These are phyloP conservation scores for Caenorhabditis sinica DNA, from an alignment of 2,888 invertebrate species.

Conservation along the genomic window DNA sequence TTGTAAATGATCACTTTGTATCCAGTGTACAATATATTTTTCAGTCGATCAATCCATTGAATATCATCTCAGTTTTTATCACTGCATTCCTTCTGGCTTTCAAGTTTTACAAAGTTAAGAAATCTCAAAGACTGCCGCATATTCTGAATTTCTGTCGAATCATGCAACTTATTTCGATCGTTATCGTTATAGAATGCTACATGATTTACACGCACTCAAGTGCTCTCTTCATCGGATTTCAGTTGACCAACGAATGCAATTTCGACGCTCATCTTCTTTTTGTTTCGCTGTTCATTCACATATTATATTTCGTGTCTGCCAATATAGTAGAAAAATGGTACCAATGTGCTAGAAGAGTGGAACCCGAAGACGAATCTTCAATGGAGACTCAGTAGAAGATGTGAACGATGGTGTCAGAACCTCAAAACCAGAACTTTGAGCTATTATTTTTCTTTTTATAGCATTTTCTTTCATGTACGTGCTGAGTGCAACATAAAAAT, in stretches of 20 bases:
- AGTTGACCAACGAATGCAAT: background rate
- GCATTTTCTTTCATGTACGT: no score
- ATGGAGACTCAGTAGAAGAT: background rate
- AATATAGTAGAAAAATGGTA: slow-evolving; percentile 30
- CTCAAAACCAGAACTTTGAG: no score
- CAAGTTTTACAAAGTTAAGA: background rate
- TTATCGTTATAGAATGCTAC: background rate
- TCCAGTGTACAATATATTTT: no score
- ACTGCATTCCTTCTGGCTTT: slow-evolving; percentile 17
- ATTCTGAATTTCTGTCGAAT: slow-evolving; percentile 21
- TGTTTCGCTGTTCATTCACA: background rate
- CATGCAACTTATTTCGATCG: slow-evolving; percentile 17
- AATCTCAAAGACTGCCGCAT: background rate
- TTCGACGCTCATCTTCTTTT: background rate
- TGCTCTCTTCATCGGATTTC: background rate
- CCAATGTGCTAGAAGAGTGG: background rate
- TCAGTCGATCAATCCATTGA: slow-evolving; percentile 10
- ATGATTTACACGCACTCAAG: slow-evolving; percentile 4
- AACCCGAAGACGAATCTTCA: background rate
- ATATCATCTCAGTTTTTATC: background rate
- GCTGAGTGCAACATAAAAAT: background rate
- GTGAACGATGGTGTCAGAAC: no score
- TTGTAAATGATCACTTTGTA: background rate
- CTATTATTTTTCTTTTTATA: no score
- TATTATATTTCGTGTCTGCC: background rate